A percentile compares a stretch with the other conserved stretches of the same genome.
Conservation (phyloP, 2,113 vertebrate genomes). For the Danio rerio region GRCz12tu NC_133198.1:32095501-32096000, state of each 20-base stretch:
- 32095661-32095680: slow-evolving; percentile 98
- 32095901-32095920: no score
- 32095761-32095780: slow-evolving; percentile 86
- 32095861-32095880: slow-evolving; percentile 26
- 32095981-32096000: no score
- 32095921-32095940: no score
- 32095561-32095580: slow-evolving; percentile 53
- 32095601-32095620: background rate
- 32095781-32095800: slow-evolving; percentile 73
- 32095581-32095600: slow-evolving; percentile 60
- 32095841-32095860: slow-evolving; percentile 35
- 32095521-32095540: slow-evolving; percentile 55
- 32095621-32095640: background rate
- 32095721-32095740: slow-evolving; percentile 95
- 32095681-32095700: slow-evolving; percentile 90
- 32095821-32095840: background rate
- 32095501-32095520: slow-evolving; percentile 57
- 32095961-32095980: no score
- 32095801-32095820: background rate
- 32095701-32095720: slow-evolving; percentile 89
- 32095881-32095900: no score
- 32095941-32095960: no score
- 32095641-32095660: slow-evolving; percentile 59
- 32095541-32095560: slow-evolving; percentile 69
- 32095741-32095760: slow-evolving; percentile 93